Evolutionary conservation across 2,113 vertebrate species (phyloP).

Genomic region (Neomonachus schauinslandi): DNA sequence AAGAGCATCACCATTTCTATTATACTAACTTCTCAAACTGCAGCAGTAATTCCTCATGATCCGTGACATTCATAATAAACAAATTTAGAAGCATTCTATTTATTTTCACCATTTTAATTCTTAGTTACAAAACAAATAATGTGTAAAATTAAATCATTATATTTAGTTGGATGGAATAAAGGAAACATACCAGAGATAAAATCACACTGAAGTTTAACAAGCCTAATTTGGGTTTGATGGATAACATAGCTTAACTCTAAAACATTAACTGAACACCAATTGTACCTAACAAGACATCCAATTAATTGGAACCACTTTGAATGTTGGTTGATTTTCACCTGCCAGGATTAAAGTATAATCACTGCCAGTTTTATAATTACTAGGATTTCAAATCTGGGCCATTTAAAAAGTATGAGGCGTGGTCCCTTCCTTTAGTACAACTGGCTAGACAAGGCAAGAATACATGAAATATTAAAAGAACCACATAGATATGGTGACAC

Average conservation of each 20-base stretch:
- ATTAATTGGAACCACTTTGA: neutral
- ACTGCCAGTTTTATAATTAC: neutral
- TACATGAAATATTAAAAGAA: constrained; percentile 21
- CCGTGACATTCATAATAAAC: neutral
- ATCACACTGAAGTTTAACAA: neutral
- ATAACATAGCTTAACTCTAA: neutral
- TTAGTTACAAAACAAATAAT: constrained; percentile 24
- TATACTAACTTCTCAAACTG: neutral
- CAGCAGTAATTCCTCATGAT: neutral
- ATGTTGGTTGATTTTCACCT: constrained; percentile 27
- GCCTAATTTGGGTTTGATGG: neutral
- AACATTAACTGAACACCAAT: neutral
- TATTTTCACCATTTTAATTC: constrained; percentile 44
- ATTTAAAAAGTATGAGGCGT: neutral
- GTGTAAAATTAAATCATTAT: neutral
- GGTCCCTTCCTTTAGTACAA: neutral
- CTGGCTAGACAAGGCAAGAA: constrained; percentile 23
- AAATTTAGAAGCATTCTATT: neutral
- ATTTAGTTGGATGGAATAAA: neutral
- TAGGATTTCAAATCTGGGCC: neutral
- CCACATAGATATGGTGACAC: neutral
- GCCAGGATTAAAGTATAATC: neutral
- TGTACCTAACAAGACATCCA: neutral
- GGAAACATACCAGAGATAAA: constrained; percentile 17
- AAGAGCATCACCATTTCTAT: neutral